These are phyloP conservation scores for Phorcus lineatus DNA, from an alignment of 2,888 invertebrate species.

Conservation along the genomic window DNA sequence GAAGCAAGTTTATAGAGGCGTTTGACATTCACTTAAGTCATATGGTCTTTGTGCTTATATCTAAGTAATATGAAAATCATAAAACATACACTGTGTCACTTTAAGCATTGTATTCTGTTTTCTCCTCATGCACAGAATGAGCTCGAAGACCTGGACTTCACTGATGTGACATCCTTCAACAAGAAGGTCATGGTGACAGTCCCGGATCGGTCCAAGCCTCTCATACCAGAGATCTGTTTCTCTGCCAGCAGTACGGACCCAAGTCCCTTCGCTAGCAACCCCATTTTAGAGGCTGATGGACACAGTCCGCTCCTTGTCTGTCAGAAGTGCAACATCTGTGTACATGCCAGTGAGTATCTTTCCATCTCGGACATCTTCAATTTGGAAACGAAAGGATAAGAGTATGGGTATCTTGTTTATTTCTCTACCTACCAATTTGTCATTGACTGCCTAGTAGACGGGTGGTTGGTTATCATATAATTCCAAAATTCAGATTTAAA, in stretches of 20 bases:
- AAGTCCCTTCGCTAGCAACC: constrained; percentile 54
- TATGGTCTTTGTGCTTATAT: too few relatives aligned
- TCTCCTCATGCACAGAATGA: background rate
- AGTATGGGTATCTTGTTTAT: too few relatives aligned
- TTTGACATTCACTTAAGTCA: too few relatives aligned
- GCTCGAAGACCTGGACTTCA: background rate
- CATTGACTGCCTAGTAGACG: too few relatives aligned
- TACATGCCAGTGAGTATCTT: constrained; percentile 78
- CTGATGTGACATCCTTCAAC: background rate
- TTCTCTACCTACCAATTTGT: too few relatives aligned
- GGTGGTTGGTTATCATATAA: too few relatives aligned
- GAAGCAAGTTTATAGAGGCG: too few relatives aligned
- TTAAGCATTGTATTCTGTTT: too few relatives aligned
- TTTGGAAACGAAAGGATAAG: background rate
- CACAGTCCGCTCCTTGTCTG: constrained; percentile 78
- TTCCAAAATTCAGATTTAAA: too few relatives aligned
- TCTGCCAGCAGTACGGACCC: constrained; percentile 63
- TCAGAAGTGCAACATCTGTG: constrained; percentile 79
- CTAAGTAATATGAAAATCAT: too few relatives aligned
- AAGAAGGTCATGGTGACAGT: constrained; percentile 17
- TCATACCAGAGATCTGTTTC: constrained; percentile 73
- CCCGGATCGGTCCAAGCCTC: constrained; percentile 59
- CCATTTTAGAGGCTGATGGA: constrained; percentile 64
- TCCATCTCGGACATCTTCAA: background rate
- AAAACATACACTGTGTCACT: too few relatives aligned